Evolutionary conservation across 2,797 vertebrate genomes (phyloP).

Genomic region (Mycteria americana): DNA sequence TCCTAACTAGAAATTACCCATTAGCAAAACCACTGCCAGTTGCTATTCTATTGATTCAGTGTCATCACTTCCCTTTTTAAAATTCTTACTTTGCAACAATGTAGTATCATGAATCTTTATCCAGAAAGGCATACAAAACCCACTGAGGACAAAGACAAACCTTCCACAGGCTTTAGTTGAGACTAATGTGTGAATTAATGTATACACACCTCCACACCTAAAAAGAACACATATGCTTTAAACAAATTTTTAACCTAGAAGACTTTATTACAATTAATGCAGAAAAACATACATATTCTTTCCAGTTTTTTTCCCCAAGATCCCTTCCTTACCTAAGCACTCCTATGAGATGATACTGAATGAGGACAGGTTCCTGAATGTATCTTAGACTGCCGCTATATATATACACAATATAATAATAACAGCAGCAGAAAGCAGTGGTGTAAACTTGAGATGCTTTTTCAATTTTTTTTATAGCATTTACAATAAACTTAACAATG

Average conservation of each 20-base stretch:
- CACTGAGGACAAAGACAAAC: not conserved
- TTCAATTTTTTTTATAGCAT: not conserved
- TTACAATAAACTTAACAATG: not conserved
- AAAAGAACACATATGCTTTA: not conserved
- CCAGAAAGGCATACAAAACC: not conserved
- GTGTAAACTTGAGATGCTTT: not conserved
- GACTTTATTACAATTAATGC: not conserved
- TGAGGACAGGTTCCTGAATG: not conserved
- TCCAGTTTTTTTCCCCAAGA: not conserved
- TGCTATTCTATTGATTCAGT: not conserved
- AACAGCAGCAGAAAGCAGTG: not conserved
- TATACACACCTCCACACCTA: not conserved
- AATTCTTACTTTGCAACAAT: not conserved
- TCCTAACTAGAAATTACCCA: not conserved
- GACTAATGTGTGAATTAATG: not conserved
- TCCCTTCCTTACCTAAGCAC: not conserved
- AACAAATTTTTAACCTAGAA: not conserved
- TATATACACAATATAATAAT: not conserved
- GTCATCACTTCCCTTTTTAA: not conserved
- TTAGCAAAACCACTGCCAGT: not conserved
- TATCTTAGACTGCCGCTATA: not conserved
- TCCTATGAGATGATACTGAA: not conserved
- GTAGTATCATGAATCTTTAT: not conserved
- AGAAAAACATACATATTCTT: not conserved
- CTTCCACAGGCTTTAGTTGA: not conserved